Conservation (phyloP, 2,888 invertebrate genomes). For the Cephus runcator region DNA sequence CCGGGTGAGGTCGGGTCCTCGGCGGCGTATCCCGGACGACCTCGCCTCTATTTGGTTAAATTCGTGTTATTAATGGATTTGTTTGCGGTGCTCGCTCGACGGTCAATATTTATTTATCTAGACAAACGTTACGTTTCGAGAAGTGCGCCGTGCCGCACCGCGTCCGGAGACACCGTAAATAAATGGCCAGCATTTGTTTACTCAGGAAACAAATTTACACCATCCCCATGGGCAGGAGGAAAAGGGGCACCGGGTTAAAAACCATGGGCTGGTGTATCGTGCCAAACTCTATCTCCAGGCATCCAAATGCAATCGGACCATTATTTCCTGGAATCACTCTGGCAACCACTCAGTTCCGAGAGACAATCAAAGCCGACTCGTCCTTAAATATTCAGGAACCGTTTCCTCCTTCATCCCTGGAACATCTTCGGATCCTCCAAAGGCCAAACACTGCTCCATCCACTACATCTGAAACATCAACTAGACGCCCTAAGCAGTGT, state of each 20-base stretch:
- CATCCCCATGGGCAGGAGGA: background rate
- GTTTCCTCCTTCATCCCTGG: background rate
- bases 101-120: conserved; percentile 60
- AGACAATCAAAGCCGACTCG: background rate
- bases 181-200: conserved; percentile 50
- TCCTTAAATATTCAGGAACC: background rate
- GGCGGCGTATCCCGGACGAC: conserved; percentile 17
- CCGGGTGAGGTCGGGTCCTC: conserved; percentile 26
- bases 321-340: background rate
- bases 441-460: background rate
- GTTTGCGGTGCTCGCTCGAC: conserved; percentile 53
- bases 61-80: conserved; percentile 61
- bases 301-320: background rate
- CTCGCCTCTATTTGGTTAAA: conserved; percentile 40
- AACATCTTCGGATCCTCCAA: background rate
- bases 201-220: conserved; percentile 51
- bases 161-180: conserved; percentile 39
- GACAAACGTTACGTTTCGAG: conserved; percentile 39
- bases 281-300: background rate
- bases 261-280: background rate
- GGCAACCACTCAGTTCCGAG: background rate
- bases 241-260: background rate
- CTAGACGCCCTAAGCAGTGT: background rate
- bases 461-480: background rate
- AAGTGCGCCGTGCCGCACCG: conserved; percentile 11